Evolutionary conservation across 2,113 vertebrate genomes (phyloP).

Genomic region (Pygoscelis antarcticus): DNA sequence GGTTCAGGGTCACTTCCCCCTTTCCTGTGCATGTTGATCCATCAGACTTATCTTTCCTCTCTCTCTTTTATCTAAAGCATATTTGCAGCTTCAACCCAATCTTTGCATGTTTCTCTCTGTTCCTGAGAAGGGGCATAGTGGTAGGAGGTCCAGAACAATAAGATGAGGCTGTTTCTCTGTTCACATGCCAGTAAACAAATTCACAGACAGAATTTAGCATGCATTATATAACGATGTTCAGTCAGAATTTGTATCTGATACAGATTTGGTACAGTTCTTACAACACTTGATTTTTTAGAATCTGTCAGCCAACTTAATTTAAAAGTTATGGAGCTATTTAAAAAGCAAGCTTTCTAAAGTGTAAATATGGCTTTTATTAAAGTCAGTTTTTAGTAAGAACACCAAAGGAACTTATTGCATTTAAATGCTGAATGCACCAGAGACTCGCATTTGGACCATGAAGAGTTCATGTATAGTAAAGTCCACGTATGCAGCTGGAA

Average conservation of each 20-base stretch:
- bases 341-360: constrained; percentile 10
- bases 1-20: neutral
- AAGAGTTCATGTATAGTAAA: neutral
- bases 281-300: neutral
- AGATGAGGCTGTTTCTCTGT: neutral
- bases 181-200: neutral
- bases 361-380: neutral
- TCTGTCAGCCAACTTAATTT: neutral
- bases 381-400: neutral
- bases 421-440: neutral
- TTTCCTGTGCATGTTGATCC: neutral
- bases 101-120: neutral
- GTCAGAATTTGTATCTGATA: neutral
- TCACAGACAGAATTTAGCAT: neutral
- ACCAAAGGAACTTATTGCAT: neutral
- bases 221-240: neutral
- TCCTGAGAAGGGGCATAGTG: neutral
- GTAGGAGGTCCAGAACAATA: neutral
- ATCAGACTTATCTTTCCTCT: neutral
- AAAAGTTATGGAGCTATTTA: neutral
- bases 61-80: neutral
- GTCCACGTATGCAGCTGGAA: neutral
- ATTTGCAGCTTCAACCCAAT: neutral
- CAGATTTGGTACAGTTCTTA: neutral
- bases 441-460: rapidly evolving